A percentile compares a stretch with the other conserved stretches of the same genome.
Conservation (phyloP, 1,140 invertebrate genomes). For the Papilio helenus region DNA sequence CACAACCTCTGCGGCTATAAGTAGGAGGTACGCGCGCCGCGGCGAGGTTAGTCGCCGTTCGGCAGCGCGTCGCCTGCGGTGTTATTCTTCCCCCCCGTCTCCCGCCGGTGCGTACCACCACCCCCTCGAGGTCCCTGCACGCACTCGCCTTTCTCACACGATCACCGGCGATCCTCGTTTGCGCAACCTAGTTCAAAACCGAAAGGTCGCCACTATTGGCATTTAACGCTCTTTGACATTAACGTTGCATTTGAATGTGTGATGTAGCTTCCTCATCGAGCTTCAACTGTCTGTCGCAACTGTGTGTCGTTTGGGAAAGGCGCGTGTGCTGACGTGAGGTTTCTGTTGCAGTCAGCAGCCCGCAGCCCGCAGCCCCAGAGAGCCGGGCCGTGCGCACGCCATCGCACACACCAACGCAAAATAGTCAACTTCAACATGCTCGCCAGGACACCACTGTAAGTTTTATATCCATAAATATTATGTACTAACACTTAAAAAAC, state of each 20-base stretch:
- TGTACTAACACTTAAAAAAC: conserved; percentile 41
- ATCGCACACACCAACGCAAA: conserved; percentile 46
- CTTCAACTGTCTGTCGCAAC: conserved; percentile 72
- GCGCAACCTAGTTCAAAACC: conserved; percentile 75
- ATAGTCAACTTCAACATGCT: conserved; percentile 56
- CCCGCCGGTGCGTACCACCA: conserved; percentile 65
- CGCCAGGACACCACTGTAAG: conserved; percentile 72
- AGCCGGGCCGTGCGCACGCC: conserved; percentile 56
- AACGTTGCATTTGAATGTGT: conserved; percentile 80
- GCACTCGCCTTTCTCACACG: conserved; percentile 75
- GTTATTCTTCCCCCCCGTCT: conserved; percentile 50
- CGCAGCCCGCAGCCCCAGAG: conserved; percentile 68
- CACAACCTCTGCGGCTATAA: conserved; percentile 67
- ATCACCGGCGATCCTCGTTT: conserved; percentile 75
- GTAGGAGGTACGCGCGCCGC: conserved; percentile 73
- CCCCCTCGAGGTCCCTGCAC: conserved; percentile 54
- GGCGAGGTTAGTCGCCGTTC: conserved; percentile 79
- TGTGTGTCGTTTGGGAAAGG: conserved; percentile 77
- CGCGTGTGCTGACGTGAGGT: conserved; percentile 74
- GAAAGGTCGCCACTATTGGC: conserved; percentile 80
- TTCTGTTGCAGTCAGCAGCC: conserved; percentile 76
- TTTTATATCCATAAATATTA: conserved; percentile 44
- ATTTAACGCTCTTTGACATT: conserved; percentile 82
- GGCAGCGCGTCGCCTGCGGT: conserved; percentile 72
- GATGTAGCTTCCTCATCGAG: conserved; percentile 80